Conservation (phyloP, 1,140 invertebrate species). For the Penaeus chinensis region DNA sequence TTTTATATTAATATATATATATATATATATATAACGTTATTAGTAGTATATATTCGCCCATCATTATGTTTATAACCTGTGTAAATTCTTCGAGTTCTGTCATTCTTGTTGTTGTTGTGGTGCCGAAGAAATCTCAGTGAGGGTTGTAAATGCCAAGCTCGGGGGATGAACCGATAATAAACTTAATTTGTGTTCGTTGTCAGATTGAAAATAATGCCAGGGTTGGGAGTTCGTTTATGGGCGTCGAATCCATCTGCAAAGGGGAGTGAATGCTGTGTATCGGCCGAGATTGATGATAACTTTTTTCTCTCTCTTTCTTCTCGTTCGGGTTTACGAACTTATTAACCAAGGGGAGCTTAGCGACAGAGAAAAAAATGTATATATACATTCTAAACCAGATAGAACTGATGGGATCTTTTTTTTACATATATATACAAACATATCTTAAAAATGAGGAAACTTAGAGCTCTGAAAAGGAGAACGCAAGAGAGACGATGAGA, state of each 20-base stretch:
- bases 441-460: too few relatives aligned
- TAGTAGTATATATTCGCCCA: slow-evolving; percentile 14
- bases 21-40: too few relatives aligned
- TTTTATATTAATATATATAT: too few relatives aligned
- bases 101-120: slow-evolving; percentile 15
- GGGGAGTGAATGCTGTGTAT: background rate
- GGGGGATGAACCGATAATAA: slow-evolving; percentile 49
- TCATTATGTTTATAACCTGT: background rate
- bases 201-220: slow-evolving; percentile 50
- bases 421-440: too few relatives aligned
- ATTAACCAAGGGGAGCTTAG: too few relatives aligned
- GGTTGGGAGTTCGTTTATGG: slow-evolving; percentile 36
- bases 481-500: too few relatives aligned
- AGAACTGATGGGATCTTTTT: too few relatives aligned
- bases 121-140: slow-evolving; percentile 18
- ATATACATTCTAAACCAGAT: too few relatives aligned
- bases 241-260: slow-evolving; percentile 37
- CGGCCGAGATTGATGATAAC: slow-evolving; percentile 38
- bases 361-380: too few relatives aligned
- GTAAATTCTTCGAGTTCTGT: background rate
- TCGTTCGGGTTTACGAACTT: too few relatives aligned
- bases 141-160: slow-evolving; percentile 48
- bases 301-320: slow-evolving; percentile 12
- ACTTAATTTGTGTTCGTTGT: slow-evolving; percentile 55
- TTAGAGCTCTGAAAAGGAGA: too few relatives aligned